Evolutionary conservation across 2,113 vertebrate genomes (phyloP), one percentile per base, ranked within the genome.

Genomic region (Callorhinus ursinus): DNA sequence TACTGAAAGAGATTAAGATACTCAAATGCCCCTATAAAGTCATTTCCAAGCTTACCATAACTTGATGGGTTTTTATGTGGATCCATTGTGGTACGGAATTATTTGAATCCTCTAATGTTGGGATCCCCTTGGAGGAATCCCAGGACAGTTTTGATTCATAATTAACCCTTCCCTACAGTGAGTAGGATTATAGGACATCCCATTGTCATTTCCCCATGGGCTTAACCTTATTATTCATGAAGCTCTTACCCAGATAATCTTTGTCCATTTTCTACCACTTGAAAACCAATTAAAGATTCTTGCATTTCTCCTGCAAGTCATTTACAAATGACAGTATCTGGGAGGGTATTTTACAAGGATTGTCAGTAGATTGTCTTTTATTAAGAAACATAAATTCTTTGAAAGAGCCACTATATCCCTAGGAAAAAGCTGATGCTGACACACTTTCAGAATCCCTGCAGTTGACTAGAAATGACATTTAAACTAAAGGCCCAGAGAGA

Each of bases 371-470:
- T 1, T 91, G 57, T n/a, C 88, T 95, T 97, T 93, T 97, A 93
- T 95, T 95, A 95, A 97, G 96, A 96, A 96, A 92, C 49, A 94
- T 93, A 96, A 95, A 98, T 85, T 94, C 19, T 86, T 85, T 93
- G 92, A 95, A 95, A 97, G 46, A 96, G 39, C 18, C 83, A 24
- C 55, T 57, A 88, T 19, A 77, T 7, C 26, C 51, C 3, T 76
- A 96, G 85, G 88, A 95, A 57, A 93, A 33, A 90, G 2, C 5
- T n/a, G 61, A 33, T 24, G 19, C 72, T 11, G 33, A 97, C 93
- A 95, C 61, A 81, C n/a, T 85, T 92, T 74, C 24, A 97, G 93
- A 96, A 84, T 85, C 79, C 57, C 83, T 92, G 33, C 90, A 97
- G 90, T 98, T 97, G 84, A 92, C 36, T 89, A 97, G 65, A 97